Conservation (phyloP, 2,797 vertebrate genomes). For the Gymnocypris eckloni region DNA sequence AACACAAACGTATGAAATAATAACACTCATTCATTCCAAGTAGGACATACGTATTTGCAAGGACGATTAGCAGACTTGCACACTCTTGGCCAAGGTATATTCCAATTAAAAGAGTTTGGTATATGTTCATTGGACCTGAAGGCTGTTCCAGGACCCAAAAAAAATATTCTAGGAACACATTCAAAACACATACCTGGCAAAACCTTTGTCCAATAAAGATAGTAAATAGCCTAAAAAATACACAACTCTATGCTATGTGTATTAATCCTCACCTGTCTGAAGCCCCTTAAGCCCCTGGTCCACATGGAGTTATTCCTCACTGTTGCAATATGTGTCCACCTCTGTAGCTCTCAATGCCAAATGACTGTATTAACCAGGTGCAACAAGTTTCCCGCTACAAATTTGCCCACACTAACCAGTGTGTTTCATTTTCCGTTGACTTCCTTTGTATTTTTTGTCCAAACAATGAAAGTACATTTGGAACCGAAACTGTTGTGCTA, state of each 20-base stretch:
- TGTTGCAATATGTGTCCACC: neutral
- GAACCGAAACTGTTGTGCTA: neutral
- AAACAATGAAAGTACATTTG: neutral
- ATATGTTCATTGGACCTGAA: neutral
- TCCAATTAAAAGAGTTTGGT: neutral
- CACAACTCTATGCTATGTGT: neutral
- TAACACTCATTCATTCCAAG: conserved; percentile 5
- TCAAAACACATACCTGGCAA: neutral
- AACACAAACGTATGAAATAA: neutral
- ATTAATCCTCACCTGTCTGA: neutral
- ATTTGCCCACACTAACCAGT: neutral
- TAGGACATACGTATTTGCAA: neutral
- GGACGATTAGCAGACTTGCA: neutral
- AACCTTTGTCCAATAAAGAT: neutral
- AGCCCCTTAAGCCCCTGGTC: neutral
- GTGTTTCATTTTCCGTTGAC: neutral
- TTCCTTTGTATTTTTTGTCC: neutral
- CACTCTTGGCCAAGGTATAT: neutral
- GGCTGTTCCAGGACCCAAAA: neutral
- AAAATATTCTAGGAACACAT: neutral
- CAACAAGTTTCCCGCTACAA: too few species aligned
- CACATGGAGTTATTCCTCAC: neutral
- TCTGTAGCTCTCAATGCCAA: neutral
- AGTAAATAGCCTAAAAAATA: neutral
- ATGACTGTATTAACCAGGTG: neutral